phyloP scores from a whole-genome alignment of 2,113 vertebrate species.

The Chamaetylas fuelleborni region DNA sequence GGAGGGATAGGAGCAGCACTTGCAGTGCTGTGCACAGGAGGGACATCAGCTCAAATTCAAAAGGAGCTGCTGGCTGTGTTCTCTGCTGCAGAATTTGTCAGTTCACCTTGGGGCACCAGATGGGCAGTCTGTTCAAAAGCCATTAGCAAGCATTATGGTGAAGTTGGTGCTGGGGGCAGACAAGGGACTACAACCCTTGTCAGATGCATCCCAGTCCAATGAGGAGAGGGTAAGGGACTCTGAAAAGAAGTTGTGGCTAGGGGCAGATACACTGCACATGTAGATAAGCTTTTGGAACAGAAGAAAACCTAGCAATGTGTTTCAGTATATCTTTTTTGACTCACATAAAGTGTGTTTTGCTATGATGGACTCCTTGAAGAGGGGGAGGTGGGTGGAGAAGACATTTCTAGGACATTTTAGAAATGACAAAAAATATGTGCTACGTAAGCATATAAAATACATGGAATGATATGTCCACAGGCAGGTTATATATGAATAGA shows the following conservation, averaged over 20 bases:
- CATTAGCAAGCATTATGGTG: neutral
- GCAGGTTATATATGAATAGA: neutral
- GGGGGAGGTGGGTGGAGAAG: neutral
- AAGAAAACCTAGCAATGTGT: fast-evolving
- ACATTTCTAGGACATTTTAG: neutral
- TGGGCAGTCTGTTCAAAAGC: neutral
- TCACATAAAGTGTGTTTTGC: neutral
- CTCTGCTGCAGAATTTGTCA: neutral
- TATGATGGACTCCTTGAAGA: neutral
- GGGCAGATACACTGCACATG: fast-evolving
- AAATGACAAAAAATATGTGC: neutral
- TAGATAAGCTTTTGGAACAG: neutral
- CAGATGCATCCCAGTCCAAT: neutral
- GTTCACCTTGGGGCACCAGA: neutral
- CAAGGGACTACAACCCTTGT: neutral
- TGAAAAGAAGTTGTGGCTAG: neutral
- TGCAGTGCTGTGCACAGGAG: neutral
- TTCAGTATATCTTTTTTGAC: neutral
- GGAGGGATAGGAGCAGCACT: neutral
- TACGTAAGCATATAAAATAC: neutral
- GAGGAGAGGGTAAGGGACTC: neutral
- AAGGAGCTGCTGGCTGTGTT: neutral
- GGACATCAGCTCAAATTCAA: neutral
- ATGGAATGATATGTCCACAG: neutral
- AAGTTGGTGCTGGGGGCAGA: neutral